Evolutionary conservation across 2,888 invertebrate species (phyloP).

Genomic region (Timema podura): DNA sequence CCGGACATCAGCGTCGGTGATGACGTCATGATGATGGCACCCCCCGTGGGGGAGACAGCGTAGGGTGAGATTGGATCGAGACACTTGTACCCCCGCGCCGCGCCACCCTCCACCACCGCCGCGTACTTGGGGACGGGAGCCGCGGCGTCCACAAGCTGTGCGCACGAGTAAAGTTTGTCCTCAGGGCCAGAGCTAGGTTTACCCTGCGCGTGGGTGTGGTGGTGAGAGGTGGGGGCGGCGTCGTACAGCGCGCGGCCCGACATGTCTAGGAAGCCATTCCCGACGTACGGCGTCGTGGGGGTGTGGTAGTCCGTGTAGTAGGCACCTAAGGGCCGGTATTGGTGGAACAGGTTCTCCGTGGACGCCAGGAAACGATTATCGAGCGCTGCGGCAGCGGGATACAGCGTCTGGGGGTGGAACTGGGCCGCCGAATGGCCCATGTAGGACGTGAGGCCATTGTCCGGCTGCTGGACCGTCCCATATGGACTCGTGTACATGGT

Average conservation of each 20-base stretch:
- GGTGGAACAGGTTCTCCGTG: slow-evolving; percentile 83
- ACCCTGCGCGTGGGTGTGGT: slow-evolving; percentile 43
- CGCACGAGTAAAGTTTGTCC: slow-evolving; percentile 59
- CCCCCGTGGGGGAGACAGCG: slow-evolving; percentile 46
- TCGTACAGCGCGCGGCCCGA: slow-evolving; percentile 52
- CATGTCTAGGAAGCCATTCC: slow-evolving; percentile 63
- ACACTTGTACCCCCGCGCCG: slow-evolving; percentile 45
- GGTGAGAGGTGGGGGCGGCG: slow-evolving; percentile 49
- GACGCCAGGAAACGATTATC: slow-evolving; percentile 68
- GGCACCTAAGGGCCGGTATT: slow-evolving; percentile 80
- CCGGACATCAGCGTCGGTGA: slow-evolving; percentile 34
- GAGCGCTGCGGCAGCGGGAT: slow-evolving; percentile 52
- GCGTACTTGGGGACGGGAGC: slow-evolving; percentile 49
- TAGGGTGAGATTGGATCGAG: slow-evolving; percentile 50
- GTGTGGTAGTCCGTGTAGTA: slow-evolving; percentile 68
- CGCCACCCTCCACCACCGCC: slow-evolving; percentile 54
- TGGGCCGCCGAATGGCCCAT: slow-evolving; percentile 65
- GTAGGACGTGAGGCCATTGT: slow-evolving; percentile 53
- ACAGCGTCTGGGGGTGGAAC: slow-evolving; percentile 56
- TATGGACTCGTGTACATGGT: slow-evolving; percentile 75
- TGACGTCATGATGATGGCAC: slow-evolving; percentile 45
- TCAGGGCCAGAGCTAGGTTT: slow-evolving; percentile 44
- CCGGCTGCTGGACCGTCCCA: slow-evolving; percentile 54
- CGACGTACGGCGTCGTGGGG: slow-evolving; percentile 31
- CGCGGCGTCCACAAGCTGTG: slow-evolving; percentile 53